Conservation (phyloP, 2,113 vertebrate species). For the Vidua chalybeata region DNA sequence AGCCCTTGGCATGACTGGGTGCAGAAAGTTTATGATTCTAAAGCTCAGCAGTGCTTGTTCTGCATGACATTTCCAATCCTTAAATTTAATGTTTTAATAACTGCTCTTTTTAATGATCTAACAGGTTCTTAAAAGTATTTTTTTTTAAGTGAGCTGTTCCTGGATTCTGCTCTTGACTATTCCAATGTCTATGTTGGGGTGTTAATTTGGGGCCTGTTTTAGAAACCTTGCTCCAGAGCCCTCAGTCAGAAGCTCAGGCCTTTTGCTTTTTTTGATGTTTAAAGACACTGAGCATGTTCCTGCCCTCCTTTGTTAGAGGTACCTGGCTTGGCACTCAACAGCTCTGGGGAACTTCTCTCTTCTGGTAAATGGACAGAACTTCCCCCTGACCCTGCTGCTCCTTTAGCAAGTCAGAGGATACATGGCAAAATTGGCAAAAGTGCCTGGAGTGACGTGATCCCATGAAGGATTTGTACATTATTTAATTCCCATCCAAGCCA, state of each 20-base stretch:
- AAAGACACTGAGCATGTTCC: not conserved
- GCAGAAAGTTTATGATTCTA: not conserved
- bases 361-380: not conserved
- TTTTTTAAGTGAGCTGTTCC: not conserved
- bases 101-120: not conserved
- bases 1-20: not conserved
- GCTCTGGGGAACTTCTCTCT: not conserved
- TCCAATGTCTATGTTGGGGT: not conserved
- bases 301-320: not conserved
- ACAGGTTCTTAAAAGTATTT: not conserved
- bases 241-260: not conserved
- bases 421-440: not conserved
- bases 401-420: not conserved
- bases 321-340: not conserved
- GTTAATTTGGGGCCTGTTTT: not conserved
- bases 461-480: fast-evolving
- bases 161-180: not conserved
- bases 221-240: not conserved
- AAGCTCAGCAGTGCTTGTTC: not conserved
- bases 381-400: not conserved
- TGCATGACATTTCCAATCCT: not conserved
- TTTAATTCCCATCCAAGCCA: not conserved
- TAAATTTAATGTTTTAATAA: not conserved
- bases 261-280: not conserved
- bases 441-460: not conserved